Conservation (phyloP, 2,888 invertebrate species). For the Ennomos quercinarius region DNA sequence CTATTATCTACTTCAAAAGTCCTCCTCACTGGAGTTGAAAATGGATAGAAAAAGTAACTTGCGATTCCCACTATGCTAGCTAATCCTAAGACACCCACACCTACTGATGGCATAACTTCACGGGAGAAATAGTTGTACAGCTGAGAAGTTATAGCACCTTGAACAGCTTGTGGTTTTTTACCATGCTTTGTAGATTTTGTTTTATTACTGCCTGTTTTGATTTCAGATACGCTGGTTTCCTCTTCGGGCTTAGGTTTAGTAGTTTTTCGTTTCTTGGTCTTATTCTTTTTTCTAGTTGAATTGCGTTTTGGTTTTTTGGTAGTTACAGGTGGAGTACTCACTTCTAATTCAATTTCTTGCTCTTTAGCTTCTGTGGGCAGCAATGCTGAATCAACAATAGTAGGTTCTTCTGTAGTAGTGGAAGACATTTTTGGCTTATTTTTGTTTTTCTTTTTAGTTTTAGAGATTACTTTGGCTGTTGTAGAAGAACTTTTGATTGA, state of each 20-base stretch:
- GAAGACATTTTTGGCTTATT: slow-evolving; percentile 52
- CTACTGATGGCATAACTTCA: slow-evolving; percentile 93
- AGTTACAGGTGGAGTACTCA: slow-evolving; percentile 74
- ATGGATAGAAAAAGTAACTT: slow-evolving; percentile 91
- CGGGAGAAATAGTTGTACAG: slow-evolving; percentile 91
- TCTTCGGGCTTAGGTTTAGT: slow-evolving; percentile 68
- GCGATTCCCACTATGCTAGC: slow-evolving; percentile 91
- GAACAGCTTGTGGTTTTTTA: slow-evolving; percentile 67
- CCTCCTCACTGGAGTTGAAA: slow-evolving; percentile 87
- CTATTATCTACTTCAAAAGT: slow-evolving; percentile 88
- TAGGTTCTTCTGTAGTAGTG: slow-evolving; percentile 59
- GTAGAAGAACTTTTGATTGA: slow-evolving; percentile 47
- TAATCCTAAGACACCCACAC: slow-evolving; percentile 90
- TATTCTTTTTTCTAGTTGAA: slow-evolving; percentile 81
- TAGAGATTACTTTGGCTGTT: slow-evolving; percentile 59
- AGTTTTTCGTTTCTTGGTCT: slow-evolving; percentile 86
- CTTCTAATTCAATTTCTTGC: slow-evolving; percentile 79
- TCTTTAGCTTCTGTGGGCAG: slow-evolving; percentile 80
- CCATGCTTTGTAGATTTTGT: slow-evolving; percentile 73
- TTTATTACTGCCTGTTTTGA: slow-evolving; percentile 84
- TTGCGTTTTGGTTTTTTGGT: slow-evolving; percentile 80
- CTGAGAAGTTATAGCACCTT: slow-evolving; percentile 88
- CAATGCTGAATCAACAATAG: slow-evolving; percentile 68
- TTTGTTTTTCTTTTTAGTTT: slow-evolving; percentile 76
- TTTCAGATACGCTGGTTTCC: slow-evolving; percentile 61